Evolutionary conservation across 2,113 vertebrate species (phyloP), one percentile per base, ranked within the genome.

Genomic region (Caranx ignobilis): DNA sequence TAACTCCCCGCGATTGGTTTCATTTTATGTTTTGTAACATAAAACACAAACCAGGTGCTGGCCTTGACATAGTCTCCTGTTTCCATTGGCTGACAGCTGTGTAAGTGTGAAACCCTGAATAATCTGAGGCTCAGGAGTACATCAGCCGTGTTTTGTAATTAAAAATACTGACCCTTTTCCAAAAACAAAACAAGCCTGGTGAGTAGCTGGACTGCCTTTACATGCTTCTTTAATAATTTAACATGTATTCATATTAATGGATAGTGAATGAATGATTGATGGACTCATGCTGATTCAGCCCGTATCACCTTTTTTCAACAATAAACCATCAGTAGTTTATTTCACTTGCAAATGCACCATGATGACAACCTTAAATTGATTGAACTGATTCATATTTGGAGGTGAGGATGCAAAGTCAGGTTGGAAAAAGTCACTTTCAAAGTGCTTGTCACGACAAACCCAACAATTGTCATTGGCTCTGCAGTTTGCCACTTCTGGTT

Each of bases 71-170:
- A 26, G 31, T 79, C 52, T 59, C 11, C 52, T 66, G 31, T 64
- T 50, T 31, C 34, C 59, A 45, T 69, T 64, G 19, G 39, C 71
- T 52, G 56, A 65, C 67, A 61, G 41, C 69, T 73, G 43, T 47
- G 32, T 12, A 9, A 62, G 65, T 37, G 62, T 73, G 56, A 55
- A 69, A 55, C 64, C 50, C 18, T 13, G 35, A 59, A 41, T 59
- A 12, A 41, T 45, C 63, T 62, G 50, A 48, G 69, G 15, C 61
- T 35, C 47, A 63, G 54, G 54, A 52, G 32, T 39, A 16, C 19
- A 34, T 15, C 9, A 15, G 50, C 32, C 13, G 12, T 64, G 19
- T 4, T 56, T 41, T 77, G 54, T 13, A 31, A 47, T 61, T 37
- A 45, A 61, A 64, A 11, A 74, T 18, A 13, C 15, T 5, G 43